Evolutionary conservation across 2,888 invertebrate species (phyloP).

Genomic region (Nudaria mundana): DNA sequence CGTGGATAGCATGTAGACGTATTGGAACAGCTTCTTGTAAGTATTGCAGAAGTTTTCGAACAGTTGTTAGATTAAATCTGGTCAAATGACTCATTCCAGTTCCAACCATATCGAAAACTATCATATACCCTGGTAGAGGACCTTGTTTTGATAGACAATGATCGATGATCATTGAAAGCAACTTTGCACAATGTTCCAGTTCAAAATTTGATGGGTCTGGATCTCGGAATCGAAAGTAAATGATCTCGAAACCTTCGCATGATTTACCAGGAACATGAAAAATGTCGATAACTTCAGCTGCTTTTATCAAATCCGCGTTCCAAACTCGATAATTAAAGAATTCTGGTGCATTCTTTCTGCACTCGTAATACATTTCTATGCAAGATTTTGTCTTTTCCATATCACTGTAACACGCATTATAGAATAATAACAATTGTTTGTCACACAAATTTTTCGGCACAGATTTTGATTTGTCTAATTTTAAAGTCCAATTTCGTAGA

Average conservation of each 20-base stretch:
- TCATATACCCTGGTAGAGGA: constrained; percentile 72
- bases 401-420: constrained; percentile 84
- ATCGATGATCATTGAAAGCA: constrained; percentile 6
- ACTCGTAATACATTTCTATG: constrained; percentile 82
- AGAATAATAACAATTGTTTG: constrained; percentile 84
- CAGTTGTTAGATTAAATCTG: constrained; percentile 55
- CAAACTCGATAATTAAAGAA: constrained; percentile 82
- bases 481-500: constrained; percentile 67
- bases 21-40: constrained; percentile 81
- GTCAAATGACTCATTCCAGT: constrained; percentile 69
- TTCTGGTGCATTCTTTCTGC: constrained; percentile 82
- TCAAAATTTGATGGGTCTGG: constrained; percentile 5
- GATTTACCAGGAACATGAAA: constrained; percentile 7
- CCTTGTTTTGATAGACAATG: constrained; percentile 60
- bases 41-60: constrained; percentile 76
- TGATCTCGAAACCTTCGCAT: constrained; percentile 5
- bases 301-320: constrained; percentile 67
- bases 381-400: constrained; percentile 82
- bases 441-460: constrained; percentile 76
- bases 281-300: constrained; percentile 59
- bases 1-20: constrained; percentile 75
- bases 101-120: constrained; percentile 79
- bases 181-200: background rate
- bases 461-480: constrained; percentile 68
- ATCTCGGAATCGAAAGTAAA: constrained; percentile 1